Evolutionary conservation across 2,888 invertebrate species (phyloP).

Genomic region (Leptinotarsa haldemani): DNA sequence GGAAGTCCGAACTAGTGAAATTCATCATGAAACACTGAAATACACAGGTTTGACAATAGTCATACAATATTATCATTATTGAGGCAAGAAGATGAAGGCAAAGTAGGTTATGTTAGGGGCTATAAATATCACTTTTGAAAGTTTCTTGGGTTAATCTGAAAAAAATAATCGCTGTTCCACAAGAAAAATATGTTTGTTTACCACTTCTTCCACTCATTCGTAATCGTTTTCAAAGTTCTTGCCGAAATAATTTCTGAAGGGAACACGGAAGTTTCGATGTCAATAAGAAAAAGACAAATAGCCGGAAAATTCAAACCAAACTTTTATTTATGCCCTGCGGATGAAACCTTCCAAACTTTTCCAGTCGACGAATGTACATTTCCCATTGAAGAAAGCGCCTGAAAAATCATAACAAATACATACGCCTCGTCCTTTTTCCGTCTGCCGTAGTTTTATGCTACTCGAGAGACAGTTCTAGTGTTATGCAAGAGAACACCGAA

Average conservation of each 20-base stretch:
- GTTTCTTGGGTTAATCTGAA: too few species aligned
- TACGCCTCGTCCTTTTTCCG: background rate
- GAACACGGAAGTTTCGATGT: background rate
- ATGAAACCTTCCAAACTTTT: background rate
- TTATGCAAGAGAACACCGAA: slow-evolving; percentile 11
- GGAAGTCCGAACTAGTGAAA: too few species aligned
- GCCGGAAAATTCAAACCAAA: background rate
- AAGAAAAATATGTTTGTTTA: too few species aligned
- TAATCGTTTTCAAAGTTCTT: background rate
- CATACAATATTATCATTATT: too few species aligned
- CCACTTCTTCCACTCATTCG: background rate
- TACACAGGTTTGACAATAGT: too few species aligned
- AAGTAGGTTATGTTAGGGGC: too few species aligned
- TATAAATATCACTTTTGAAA: too few species aligned
- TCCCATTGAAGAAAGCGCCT: background rate
- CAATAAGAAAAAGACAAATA: slow-evolving; percentile 12
- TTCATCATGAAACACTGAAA: too few species aligned
- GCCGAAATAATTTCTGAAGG: background rate
- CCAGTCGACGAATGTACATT: background rate
- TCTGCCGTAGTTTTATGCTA: slow-evolving; percentile 13
- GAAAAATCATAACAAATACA: slow-evolving; percentile 6
- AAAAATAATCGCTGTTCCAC: too few species aligned
- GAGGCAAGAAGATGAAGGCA: too few species aligned
- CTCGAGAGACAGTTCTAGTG: slow-evolving; percentile 14
- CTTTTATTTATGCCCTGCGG: background rate